Evolutionary conservation across 2,797 vertebrate genomes (phyloP), one percentile per base, ranked within the genome.

Genomic region (Garrulus glandarius): DNA sequence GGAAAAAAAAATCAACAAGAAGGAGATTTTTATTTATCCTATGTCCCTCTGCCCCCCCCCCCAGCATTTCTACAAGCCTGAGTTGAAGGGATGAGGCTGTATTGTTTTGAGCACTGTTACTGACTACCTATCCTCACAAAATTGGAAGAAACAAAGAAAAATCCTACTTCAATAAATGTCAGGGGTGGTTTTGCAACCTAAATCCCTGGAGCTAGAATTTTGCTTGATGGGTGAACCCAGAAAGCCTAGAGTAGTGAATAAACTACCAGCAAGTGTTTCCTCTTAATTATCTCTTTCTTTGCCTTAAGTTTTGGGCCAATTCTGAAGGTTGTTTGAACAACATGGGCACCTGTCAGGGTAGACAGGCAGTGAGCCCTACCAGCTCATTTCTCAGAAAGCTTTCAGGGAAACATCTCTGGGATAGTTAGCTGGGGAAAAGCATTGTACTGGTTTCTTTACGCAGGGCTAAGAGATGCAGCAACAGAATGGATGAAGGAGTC

Each of bases 31-130:
- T 71, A 34, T 80, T 85, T 63, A 17, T 50, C 22, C 30, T 44
- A 9, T 2, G 1, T 59, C 23, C 9, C 4, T 20, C n/a, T n/a
- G n/a, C n/a, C n/a, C 74, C 8, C 8, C 19, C 0, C 57, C 21
- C 12, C 21, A 36, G 21, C 17, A 41, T 56, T 91, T 86, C 44
- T 84, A 22, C n/a, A 63, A 46, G 30, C 20, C 41, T 18, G 1
- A 41, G 34, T 30, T 7, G 26, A 55, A 85, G 6, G 16, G 36
- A 27, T 60, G 52, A 59, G 24, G 11, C 3, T 30, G 50, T 59
- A 69, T 18, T 34, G 14, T 29, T 94, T 67, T 43, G 20, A 83
- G 55, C 22, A 14, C 26, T 52, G 14, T 60, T 15, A 0, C 26
- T 71, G 57, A 50, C 56, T 70, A 50, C 6, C n/a, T 65, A 32